phyloP scores from a whole-genome alignment of 92 coral and sea anemone species.

The Porites lobata region DNA sequence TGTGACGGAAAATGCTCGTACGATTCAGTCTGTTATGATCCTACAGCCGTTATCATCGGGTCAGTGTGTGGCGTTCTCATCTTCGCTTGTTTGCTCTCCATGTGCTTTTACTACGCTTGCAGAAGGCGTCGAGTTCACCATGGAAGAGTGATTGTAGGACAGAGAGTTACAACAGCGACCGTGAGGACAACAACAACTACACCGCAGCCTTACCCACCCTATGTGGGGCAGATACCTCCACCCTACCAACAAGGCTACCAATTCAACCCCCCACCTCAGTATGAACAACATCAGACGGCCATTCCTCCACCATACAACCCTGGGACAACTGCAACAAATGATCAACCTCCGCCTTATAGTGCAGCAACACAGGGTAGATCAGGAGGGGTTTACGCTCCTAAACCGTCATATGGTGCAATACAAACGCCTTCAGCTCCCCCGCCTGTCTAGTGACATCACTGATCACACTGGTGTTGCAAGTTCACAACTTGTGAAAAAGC shows the following conservation, averaged over 20 bases:
- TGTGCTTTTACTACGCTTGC: background rate
- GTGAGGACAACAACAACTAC: background rate
- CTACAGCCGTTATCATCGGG: background rate
- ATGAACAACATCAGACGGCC: background rate
- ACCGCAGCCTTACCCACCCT: background rate
- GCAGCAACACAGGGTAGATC: conserved; percentile 5
- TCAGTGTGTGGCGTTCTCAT: background rate
- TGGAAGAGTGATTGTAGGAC: conserved; percentile 7
- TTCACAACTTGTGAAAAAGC: too few species aligned
- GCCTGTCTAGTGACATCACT: background rate
- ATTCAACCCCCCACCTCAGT: background rate
- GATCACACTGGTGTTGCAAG: background rate
- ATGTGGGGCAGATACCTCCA: background rate
- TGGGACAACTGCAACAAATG: background rate
- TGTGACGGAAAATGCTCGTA: background rate
- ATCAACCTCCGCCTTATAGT: conserved; percentile 20
- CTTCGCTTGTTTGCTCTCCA: background rate
- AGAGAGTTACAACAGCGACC: background rate
- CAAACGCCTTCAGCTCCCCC: background rate
- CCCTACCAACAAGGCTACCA: conserved; percentile 25
- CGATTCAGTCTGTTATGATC: background rate
- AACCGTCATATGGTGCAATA: background rate
- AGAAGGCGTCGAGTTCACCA: background rate
- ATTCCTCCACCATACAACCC: conserved; percentile 1
- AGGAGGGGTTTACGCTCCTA: background rate